Conservation (phyloP, 2,113 vertebrate species). For the Oreochromis niloticus region DNA sequence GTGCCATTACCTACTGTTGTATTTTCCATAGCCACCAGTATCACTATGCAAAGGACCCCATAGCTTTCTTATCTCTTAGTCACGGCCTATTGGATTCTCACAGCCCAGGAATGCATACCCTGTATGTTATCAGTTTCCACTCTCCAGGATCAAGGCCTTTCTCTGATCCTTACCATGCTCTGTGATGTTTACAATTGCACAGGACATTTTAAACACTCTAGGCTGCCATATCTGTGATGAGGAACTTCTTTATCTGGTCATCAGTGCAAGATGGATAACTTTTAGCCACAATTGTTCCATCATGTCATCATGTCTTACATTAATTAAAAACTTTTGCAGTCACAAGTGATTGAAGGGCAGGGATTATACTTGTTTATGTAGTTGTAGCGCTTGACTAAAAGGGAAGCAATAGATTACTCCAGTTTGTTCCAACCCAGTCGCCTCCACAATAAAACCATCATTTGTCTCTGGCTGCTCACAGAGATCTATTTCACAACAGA, state of each 20-base stretch:
- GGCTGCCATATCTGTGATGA: neutral
- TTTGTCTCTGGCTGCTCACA: constrained; percentile 25
- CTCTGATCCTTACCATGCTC: constrained; percentile 32
- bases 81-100: constrained; percentile 49
- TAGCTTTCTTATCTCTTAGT: constrained; percentile 55
- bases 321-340: neutral
- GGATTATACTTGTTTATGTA: neutral
- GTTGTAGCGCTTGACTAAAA: neutral
- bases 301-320: neutral
- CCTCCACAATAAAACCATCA: constrained; percentile 27
- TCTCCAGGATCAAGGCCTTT: constrained; percentile 59
- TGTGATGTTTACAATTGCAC: constrained; percentile 36
- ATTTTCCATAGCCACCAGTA: neutral
- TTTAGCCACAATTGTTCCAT: neutral
- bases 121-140: constrained; percentile 64
- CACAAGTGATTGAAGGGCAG: neutral
- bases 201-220: constrained; percentile 11
- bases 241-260: neutral
- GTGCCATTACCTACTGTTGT: neutral
- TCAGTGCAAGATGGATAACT: neutral
- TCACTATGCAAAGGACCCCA: neutral
- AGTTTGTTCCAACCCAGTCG: neutral
- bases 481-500: constrained; percentile 55
- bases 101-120: constrained; percentile 57
- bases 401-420: neutral